A percentile compares a stretch with the other conserved stretches of the same genome.
Conservation (phyloP, 2,888 invertebrate genomes). For the Xanthorhoe spadicearia region DNA sequence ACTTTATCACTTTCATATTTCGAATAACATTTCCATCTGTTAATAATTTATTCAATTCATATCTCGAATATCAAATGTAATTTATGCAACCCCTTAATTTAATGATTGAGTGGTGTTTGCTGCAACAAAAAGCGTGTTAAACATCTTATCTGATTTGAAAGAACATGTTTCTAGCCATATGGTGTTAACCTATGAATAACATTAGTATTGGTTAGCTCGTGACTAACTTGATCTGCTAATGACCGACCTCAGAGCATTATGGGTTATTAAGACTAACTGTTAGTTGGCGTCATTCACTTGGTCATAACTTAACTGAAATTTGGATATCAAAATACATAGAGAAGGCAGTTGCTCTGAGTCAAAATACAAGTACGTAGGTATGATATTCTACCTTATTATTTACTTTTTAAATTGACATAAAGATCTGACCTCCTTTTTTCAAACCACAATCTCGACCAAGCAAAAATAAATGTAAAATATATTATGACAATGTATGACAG, state of each 20-base stretch:
- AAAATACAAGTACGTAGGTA: no score
- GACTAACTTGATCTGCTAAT: slow-evolving; percentile 4
- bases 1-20: neutral
- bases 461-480: no score
- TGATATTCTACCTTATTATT: no score
- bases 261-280: no score
- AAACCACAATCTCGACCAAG: no score
- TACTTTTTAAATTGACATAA: no score
- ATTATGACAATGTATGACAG: no score
- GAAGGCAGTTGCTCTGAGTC: no score
- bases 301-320: no score
- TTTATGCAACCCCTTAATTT: slow-evolving; percentile 19
- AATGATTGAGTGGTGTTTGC: slow-evolving; percentile 47
- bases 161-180: slow-evolving; percentile 17
- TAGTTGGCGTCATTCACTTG: no score
- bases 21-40: neutral
- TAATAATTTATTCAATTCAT: neutral
- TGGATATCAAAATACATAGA: no score
- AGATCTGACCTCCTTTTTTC: no score
- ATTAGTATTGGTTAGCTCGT: slow-evolving; percentile 14
- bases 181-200: slow-evolving; percentile 5
- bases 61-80: neutral
- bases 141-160: slow-evolving; percentile 39
- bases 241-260: neutral
- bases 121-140: slow-evolving; percentile 45